Base-by-base conservation (phyloP, 1,140 invertebrate genomes). In the Cheumatopsyche charites region DNA sequence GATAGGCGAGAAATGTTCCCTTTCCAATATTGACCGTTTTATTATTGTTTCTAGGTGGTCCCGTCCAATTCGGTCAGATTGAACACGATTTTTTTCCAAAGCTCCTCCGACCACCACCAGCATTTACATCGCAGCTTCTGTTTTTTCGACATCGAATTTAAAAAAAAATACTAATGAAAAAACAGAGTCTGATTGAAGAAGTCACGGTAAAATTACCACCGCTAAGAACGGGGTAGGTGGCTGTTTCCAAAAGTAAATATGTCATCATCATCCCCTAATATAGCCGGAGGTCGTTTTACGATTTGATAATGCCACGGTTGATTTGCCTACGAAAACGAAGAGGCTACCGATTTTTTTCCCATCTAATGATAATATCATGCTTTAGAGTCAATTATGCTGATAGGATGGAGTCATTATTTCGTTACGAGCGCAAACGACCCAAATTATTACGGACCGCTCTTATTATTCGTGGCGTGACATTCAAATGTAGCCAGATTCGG, bases 1-100 rank as follows among this genome's bases (percentile, higher is more conserved):
- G 74, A 75, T 75, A 75, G 73, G 73, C 73, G 70, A 72, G 73
- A 72, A 75, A 70, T 62, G 73, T 67, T 75, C 58, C 73, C 73
- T 70, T 58, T 70, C 49, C 41, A 70, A 67, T 75, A 70, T 66
- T 25, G 67, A 62, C 67, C 61, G 42, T 75, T 75, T 72, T 72
- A 72, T 75, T 75, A 75, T 75, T 75, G 73, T 75, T 75, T 75
- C 73, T 69, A 58, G 65, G 73, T 75, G 73, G 73, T 75, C 73
- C 17, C 12, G 26, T 41, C 52, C 49, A 5, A 41, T 67, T 62
- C 61, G 66, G 65, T 68, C 66, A 52, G 55, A 55, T 55, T 68
- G 65, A 52, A 47, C 45, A 29, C 47, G 17, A 36, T 68, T 68
- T 68, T 68, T 68, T 68, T 9, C 17, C 26, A 26, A 66, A 68